Percentiles rank a stretch among this genome's conserved stretches.
Evolutionary conservation across 2,113 vertebrate genomes (phyloP).

Genomic region (Gasterosteus nipponicus): DNA sequence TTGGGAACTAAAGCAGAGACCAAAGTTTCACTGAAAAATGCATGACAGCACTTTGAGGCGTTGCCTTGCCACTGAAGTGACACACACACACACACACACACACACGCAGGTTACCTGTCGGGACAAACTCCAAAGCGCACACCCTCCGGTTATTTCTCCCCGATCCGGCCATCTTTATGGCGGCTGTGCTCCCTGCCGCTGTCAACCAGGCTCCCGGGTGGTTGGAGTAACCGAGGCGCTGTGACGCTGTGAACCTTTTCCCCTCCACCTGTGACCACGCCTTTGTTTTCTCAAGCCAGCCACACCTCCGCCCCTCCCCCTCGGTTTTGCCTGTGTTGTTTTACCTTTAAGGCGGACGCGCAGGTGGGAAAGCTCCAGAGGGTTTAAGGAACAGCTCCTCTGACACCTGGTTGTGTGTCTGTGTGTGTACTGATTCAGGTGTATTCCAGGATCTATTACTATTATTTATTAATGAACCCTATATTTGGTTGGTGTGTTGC

Average conservation of each 20-base stretch:
- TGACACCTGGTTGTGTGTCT: not conserved
- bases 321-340: not conserved
- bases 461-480: too few species aligned
- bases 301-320: not conserved
- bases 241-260: too few species aligned
- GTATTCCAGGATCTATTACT: not conserved
- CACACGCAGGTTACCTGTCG: not conserved
- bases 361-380: constrained; percentile 3
- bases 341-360: not conserved
- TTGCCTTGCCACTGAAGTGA: not conserved
- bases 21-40: not conserved
- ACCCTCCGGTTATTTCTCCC: fast-evolving
- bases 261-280: constrained; percentile 45
- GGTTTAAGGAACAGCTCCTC: not conserved
- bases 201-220: not conserved
- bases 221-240: not conserved
- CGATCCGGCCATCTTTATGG: not conserved
- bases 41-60: not conserved
- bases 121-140: too few species aligned
- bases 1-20: not conserved
- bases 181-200: fast-evolving
- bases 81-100: not conserved
- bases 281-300: constrained; percentile 29
- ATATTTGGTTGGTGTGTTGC: too few species aligned
- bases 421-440: not conserved